These are phyloP conservation scores for Andrena chrysosceles DNA, from an alignment of 2,888 invertebrate species.

Conservation along the genomic window DNA sequence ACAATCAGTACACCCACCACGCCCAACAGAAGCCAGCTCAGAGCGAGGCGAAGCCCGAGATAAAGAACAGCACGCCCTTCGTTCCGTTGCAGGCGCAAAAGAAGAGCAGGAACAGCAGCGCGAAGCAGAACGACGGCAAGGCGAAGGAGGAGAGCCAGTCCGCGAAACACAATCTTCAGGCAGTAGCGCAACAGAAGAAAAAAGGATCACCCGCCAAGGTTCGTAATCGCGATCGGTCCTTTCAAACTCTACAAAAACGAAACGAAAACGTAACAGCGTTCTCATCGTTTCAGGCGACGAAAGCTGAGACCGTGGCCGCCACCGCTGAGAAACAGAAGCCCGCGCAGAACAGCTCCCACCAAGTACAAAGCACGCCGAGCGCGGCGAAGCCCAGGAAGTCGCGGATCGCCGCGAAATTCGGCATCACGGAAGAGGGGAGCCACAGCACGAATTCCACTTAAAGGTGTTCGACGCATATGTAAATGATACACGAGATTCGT, in stretches of 20 bases:
- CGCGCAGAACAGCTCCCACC: slow-evolving; percentile 60
- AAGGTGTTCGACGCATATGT: neutral
- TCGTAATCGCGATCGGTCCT: neutral
- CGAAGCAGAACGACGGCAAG: slow-evolving; percentile 50
- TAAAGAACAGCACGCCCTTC: slow-evolving; percentile 83
- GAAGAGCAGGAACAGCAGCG: slow-evolving; percentile 78
- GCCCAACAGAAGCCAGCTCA: slow-evolving; percentile 39
- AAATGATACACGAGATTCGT: slow-evolving; percentile 18
- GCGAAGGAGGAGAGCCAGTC: slow-evolving; percentile 40
- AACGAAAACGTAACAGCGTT: no score
- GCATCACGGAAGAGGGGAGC: slow-evolving; percentile 60
- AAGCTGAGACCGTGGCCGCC: slow-evolving; percentile 53
- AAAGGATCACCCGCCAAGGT: slow-evolving; percentile 54
- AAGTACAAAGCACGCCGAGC: slow-evolving; percentile 72
- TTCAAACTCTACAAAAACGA: no score
- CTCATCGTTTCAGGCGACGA: slow-evolving; percentile 49
- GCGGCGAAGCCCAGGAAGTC: slow-evolving; percentile 79
- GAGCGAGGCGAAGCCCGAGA: slow-evolving; percentile 75
- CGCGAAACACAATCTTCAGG: slow-evolving; percentile 52
- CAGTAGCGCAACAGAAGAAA: slow-evolving; percentile 50
- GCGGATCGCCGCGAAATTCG: slow-evolving; percentile 84
- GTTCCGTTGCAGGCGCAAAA: slow-evolving; percentile 87
- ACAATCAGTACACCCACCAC: slow-evolving; percentile 25
- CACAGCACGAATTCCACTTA: slow-evolving; percentile 64
- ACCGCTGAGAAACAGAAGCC: slow-evolving; percentile 55